These are phyloP conservation scores for Platyrinchus mystaceus DNA, from an alignment of 2,797 vertebrate genomes.

Conservation along the genomic window DNA sequence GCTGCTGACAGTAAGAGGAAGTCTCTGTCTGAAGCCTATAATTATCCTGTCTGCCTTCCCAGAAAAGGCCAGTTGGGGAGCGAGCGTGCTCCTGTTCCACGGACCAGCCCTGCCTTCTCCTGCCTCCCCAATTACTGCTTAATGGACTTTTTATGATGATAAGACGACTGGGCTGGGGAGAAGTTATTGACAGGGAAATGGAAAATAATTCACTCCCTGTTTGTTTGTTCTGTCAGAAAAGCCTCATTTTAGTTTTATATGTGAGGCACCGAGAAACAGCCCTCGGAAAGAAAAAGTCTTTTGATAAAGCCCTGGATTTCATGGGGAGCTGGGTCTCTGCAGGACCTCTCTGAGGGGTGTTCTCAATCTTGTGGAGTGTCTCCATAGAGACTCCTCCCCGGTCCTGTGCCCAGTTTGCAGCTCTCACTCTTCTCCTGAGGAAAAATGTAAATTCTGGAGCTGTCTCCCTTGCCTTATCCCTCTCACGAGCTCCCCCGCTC, in stretches of 20 bases:
- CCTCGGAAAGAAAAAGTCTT: not conserved
- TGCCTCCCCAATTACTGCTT: conserved; percentile 59
- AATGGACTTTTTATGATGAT: conserved; percentile 73
- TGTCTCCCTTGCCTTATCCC: not conserved
- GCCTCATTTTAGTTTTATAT: conserved; percentile 34
- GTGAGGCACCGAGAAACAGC: not conserved
- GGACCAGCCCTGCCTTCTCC: not conserved
- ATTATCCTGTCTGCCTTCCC: conserved; percentile 71
- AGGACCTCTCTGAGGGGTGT: not conserved
- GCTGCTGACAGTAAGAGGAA: conserved; percentile 61
- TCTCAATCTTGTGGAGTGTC: not conserved
- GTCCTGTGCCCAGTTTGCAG: not conserved
- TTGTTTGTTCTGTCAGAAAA: conserved; percentile 55
- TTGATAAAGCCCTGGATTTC: not conserved
- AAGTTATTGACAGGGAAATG: conserved; percentile 58
- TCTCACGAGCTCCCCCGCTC: conserved; percentile 1
- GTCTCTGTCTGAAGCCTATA: conserved; percentile 59
- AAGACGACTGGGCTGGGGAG: conserved; percentile 12
- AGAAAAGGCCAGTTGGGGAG: conserved; percentile 60
- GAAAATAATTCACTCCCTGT: conserved; percentile 63
- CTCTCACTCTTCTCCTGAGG: not conserved
- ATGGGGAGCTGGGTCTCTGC: not conserved
- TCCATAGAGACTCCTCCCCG: not conserved
- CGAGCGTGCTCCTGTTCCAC: not conserved
- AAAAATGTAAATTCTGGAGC: not conserved